A percentile compares a stretch with the other conserved stretches of the same genome.
These are phyloP conservation scores for Lysandra bellargus DNA, from an alignment of 2,888 invertebrate genomes.

Conservation along the genomic window DNA sequence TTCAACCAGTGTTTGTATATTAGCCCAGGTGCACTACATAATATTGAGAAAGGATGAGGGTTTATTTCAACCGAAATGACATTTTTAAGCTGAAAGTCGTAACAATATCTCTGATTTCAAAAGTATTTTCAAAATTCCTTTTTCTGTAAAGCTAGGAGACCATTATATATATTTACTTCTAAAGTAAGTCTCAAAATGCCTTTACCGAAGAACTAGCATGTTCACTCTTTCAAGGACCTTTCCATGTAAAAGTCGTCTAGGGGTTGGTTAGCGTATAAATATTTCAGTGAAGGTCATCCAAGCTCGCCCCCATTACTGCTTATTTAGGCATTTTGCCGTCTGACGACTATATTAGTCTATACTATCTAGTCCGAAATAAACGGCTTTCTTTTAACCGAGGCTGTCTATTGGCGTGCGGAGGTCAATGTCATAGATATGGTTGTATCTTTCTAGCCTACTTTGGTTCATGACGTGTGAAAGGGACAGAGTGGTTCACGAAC, in stretches of 20 bases:
- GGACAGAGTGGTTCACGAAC: constrained; percentile 48
- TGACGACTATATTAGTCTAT: constrained; percentile 3
- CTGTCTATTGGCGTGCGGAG: constrained; percentile 24
- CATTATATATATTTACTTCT: background rate
- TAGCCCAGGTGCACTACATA: background rate
- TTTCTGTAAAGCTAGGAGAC: too few species aligned
- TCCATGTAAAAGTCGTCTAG: constrained; percentile 7
- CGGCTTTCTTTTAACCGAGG: constrained; percentile 4
- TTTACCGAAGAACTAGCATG: background rate
- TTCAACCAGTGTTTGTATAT: constrained; percentile 53
- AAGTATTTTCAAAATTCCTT: too few species aligned
- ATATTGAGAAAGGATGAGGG: background rate
- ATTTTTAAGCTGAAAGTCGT: background rate
- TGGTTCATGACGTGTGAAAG: constrained; percentile 36
- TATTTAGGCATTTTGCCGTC: background rate
- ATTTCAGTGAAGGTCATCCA: background rate
- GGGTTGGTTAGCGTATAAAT: background rate
- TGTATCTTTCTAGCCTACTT: background rate
- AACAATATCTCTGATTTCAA: background rate
- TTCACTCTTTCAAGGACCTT: background rate
- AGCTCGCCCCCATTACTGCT: background rate
- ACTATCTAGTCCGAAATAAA: constrained; percentile 12
- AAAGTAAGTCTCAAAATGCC: background rate
- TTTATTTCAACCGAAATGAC: background rate
- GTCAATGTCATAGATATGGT: constrained; percentile 25